Evolutionary conservation across 1,140 invertebrate species (phyloP), one percentile per base, ranked within the genome.

Genomic region (Littorina saxatilis): DNA sequence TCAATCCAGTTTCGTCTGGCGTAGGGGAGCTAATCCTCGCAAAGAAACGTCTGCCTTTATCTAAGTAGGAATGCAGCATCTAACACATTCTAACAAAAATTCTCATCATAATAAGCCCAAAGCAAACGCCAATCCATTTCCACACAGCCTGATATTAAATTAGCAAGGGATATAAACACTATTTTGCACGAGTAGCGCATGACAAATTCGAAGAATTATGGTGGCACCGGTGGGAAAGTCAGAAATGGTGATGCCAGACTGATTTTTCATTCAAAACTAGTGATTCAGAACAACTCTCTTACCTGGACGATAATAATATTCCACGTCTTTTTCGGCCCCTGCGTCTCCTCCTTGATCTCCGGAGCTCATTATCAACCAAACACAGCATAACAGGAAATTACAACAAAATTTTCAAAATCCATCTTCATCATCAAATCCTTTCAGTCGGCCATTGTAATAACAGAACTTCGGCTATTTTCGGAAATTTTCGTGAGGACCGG

Each of bases 271-370:
- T 47, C 43, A 47, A 47, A 47, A 47, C 43, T 47, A 9, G 43
- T 9, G 5, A 47, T 47, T 47, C 43, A 9, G 43, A 17, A 47
- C 43, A 5, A 47, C 43, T 9, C 23, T 17, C 58, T 63, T 85
- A 90, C 88, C 88, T 88, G 88, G 87, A 68, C 88, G 79, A 79
- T 86, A 88, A 82, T 85, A 90, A 81, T 85, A 88, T 80, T 90
- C 88, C 82, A 88, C 86, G 82, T 90, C 88, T 83, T 88, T 85
- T 66, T 90, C 88, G 82, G 82, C 86, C 68, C 85, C 83, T 58
- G 82, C 84, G 84, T 90, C 88, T 82, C 83, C 85, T 75, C 79
- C 83, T 80, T 86, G 82, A 50, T 90, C 88, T 66, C 86, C 84
- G 20, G 83, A 83, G 84, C 84, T 90, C 88, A 90, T 90, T 85